Evolutionary conservation across 2,888 invertebrate species (phyloP).

Genomic region (Calameuta pallipes): DNA sequence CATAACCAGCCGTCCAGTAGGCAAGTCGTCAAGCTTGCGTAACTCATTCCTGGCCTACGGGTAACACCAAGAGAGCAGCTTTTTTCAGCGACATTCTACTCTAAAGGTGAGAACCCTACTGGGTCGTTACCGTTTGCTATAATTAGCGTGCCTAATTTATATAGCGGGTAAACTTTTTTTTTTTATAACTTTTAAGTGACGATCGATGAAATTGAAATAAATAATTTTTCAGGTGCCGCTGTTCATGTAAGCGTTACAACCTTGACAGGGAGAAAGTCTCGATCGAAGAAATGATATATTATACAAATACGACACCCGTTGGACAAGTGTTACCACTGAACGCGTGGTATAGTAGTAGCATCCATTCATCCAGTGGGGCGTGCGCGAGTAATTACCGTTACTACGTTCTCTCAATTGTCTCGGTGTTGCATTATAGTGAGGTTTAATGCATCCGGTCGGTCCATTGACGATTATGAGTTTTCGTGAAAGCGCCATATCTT

Average conservation of each 20-base stretch:
- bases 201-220: neutral
- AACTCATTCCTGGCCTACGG: neutral
- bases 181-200: neutral
- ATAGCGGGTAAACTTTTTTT: neutral
- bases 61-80: neutral
- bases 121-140: neutral
- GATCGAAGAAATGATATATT: too few relatives aligned
- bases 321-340: neutral
- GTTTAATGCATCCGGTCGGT: constrained; percentile 2
- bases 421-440: constrained; percentile 4
- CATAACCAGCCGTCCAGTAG: neutral
- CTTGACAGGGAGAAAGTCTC: neutral
- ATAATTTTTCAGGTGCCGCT: neutral
- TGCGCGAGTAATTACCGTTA: neutral
- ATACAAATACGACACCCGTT: neutral
- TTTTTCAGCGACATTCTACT: neutral
- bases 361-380: neutral
- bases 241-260: accelerated
- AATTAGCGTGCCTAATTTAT: neutral
- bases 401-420: constrained; percentile 7
- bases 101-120: neutral
- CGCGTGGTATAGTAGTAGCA: neutral
- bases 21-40: neutral
- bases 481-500: neutral
- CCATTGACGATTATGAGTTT: neutral